Conservation (phyloP, 2,113 vertebrate species). For the Naja naja region DNA sequence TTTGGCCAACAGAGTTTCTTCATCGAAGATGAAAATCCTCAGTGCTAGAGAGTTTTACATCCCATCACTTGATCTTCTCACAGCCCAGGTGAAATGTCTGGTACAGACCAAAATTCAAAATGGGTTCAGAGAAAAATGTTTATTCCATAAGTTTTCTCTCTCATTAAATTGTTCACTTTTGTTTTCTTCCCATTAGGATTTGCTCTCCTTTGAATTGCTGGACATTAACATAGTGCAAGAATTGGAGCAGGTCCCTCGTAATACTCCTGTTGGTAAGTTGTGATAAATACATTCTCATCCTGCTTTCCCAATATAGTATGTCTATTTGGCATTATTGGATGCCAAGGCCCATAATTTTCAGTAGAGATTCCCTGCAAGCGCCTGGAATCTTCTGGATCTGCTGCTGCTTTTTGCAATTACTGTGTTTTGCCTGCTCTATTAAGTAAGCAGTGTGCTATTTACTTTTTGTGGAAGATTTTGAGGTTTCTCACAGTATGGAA, state of each 20-base stretch:
- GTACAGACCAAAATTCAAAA: background rate
- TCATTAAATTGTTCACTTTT: background rate
- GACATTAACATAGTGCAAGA: conserved; percentile 98
- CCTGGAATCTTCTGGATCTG: background rate
- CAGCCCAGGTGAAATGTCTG: conserved; percentile 82
- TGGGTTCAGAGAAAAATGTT: background rate
- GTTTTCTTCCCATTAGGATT: conserved; percentile 74
- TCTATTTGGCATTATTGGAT: background rate
- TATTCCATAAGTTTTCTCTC: background rate
- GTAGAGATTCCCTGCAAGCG: too few species aligned
- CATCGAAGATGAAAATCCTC: conserved; percentile 65
- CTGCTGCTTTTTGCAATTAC: background rate
- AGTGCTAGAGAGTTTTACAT: conserved; percentile 84
- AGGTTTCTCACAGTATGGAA: background rate
- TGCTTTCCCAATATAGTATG: background rate
- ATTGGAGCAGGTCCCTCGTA: conserved; percentile 91
- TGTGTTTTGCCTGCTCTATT: background rate
- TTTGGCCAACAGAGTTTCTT: conserved; percentile 30
- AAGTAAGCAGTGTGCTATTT: background rate
- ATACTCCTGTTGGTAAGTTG: conserved; percentile 88
- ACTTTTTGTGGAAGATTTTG: background rate
- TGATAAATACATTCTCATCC: background rate
- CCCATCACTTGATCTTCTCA: conserved; percentile 93
- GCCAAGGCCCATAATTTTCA: too few species aligned
- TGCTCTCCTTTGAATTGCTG: conserved; percentile 93